phyloP scores from a whole-genome alignment of 2,113 vertebrate species.

The Elanus axillaris region DNA sequence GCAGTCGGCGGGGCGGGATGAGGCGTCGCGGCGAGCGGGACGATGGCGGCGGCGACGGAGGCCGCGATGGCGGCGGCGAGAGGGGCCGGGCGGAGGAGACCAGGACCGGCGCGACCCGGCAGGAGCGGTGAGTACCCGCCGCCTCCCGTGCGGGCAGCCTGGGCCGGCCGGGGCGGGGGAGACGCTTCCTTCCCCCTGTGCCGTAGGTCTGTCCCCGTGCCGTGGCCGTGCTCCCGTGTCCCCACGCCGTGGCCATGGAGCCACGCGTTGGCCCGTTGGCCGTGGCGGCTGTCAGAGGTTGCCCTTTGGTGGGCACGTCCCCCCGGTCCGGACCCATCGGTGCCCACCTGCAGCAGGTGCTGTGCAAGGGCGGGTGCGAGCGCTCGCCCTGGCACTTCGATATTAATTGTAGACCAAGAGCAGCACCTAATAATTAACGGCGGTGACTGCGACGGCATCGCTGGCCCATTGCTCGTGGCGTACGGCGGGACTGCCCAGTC shows the following conservation, averaged over 20 bases:
- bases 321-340: accelerated
- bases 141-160: too few relatives aligned
- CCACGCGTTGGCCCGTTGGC: accelerated
- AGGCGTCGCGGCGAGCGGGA: neutral
- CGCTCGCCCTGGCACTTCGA: accelerated
- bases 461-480: accelerated
- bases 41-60: neutral
- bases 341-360: neutral
- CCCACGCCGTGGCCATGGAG: neutral
- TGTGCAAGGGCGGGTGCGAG: neutral
- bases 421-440: neutral
- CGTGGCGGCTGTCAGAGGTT: neutral
- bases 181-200: neutral
- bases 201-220: neutral
- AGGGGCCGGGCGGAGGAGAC: neutral
- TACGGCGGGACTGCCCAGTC: accelerated
- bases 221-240: neutral
- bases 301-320: neutral
- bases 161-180: too few relatives aligned
- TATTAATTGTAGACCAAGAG: neutral
- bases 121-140: neutral
- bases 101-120: neutral
- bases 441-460: neutral
- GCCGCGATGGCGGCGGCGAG: too few relatives aligned
- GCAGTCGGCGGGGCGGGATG: neutral